Base-by-base conservation (phyloP, 2,797 vertebrate species). In the Cirrhinus mrigala region DNA sequence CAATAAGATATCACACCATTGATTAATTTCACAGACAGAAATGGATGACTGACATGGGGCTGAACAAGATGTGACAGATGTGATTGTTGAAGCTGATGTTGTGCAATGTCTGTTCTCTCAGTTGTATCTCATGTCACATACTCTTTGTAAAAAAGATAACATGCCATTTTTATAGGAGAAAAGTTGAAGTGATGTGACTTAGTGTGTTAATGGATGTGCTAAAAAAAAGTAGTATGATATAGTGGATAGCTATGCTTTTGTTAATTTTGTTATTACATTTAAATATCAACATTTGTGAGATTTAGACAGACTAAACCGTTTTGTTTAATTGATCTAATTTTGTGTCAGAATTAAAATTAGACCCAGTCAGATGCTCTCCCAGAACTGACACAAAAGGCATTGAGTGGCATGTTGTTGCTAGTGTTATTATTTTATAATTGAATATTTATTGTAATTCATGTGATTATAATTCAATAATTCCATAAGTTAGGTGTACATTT, bases 1-100 rank as follows among this genome's bases (percentile, higher is more conserved):
- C 15, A 73, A 73, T 54, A 54, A 54, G 27, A 54, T 33, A 54
- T 75, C 73, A 75, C 48, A 37, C 66, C 33, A 68, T 20, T 68
- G 16, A 75, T 22, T 75, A 27, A 54, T 75, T 75, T 75, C 73
- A 52, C 46, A 52, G 15, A 18, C 24, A 20, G 27, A 20, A 75
- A 75, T 29, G 44, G n/a, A 75, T 33, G 73, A 75, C 27, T 54
- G 73, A 75, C 27, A 33, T 9, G 18, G 52, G 48, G 48, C 33
- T 0, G 10, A 33, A 75, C 73, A 54, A 33, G 50, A 54, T 33
- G 27, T 29, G 27, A 75, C 73, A 52, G 9, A 52, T 74, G 24
- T 48, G 70, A 73, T 71, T 14, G 44, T 16, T 71, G 69, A 6
- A 71, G 40, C 8, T 46, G 20, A 69, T 71, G 69, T 15, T 33